Base-by-base conservation (phyloP, 2,888 invertebrate species). In the Keiferia lycopersicella region DNA sequence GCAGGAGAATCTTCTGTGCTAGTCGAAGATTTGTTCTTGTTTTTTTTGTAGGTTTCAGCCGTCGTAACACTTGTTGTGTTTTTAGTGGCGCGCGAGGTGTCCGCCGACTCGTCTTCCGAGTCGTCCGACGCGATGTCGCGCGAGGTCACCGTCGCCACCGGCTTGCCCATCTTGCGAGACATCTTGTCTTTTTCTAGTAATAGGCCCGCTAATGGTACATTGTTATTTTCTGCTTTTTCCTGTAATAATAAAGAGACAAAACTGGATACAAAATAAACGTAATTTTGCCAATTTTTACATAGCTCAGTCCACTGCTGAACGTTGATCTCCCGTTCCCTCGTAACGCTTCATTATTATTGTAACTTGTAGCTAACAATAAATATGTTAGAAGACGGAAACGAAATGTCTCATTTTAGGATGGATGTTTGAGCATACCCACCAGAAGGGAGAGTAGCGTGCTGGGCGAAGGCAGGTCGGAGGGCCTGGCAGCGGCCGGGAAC, bases 401-500 rank as follows among this genome's bases (percentile, higher is more conserved):
- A 26, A 26, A 4, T 26, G 2, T 26, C 26, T 2, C 26, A 26
- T 4, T 26, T 26, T 34, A 34, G 34, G 8, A 34, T 10, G 10
- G 34, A n/a, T 14, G 12, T 14, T 41, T 1, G n/a, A 14, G 12
- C 8, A 11, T n/a, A 68, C 78, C 71, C n/a, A 90, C 90, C 65
- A 90, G 76, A 53, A 89, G 63, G 1, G 71, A 68, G 11, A 78
- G 71, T 4, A 91, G 65, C 0, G 86, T 81, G 26, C 72, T 69
- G 0, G 91, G 91, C 4, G 89, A 89, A 1, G 90, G 90, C 34
- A 88, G 74, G 68, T 91, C 90, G 0, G 88, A 88, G 1, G 83
- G 48, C 0, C 90, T 65, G 0, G 83, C 69, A 8, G 84, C 82
- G 0, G 87, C 84, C 0, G 86, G 88, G 79, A 88, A 89, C 64